These are phyloP conservation scores for Hermodice carunculata DNA, from an alignment of 2,888 invertebrate species.

Conservation along the genomic window DNA sequence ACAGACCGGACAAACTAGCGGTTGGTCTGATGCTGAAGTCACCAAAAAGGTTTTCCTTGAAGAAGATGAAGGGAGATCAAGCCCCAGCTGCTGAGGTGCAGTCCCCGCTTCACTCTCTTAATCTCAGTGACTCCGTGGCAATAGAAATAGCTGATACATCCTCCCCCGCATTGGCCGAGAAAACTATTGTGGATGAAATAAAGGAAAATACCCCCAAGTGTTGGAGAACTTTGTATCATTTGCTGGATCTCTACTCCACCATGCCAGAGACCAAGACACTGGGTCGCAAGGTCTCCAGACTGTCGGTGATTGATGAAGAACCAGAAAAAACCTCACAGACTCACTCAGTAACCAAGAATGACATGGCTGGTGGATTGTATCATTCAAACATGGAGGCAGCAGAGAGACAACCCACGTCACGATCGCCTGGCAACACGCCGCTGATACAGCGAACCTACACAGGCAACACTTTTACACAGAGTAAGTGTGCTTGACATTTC, in stretches of 20 bases:
- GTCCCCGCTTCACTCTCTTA: conserved; percentile 61
- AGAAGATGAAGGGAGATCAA: conserved; percentile 3
- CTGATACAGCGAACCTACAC: conserved; percentile 8
- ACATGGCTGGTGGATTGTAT: too few species aligned
- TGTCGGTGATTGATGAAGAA: conserved; percentile 70
- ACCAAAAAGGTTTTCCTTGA: conserved; percentile 19
- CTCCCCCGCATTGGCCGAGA: conserved; percentile 66
- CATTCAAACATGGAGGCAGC: not conserved
- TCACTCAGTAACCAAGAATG: conserved; percentile 21
- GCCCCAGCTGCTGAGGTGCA: conserved; percentile 29
- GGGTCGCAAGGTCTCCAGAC: conserved; percentile 73
- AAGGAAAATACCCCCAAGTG: conserved; percentile 80
- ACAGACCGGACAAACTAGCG: conserved; percentile 19
- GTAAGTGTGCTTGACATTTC: conserved; percentile 46
- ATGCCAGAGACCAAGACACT: conserved; percentile 96
- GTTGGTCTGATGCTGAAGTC: conserved; percentile 3
- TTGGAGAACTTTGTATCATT: conserved; percentile 94
- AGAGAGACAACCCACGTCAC: conserved; percentile 19
- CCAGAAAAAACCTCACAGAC: conserved; percentile 34
- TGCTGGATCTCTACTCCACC: conserved; percentile 92
- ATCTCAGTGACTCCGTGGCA: conserved; percentile 53
- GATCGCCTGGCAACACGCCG: not conserved
- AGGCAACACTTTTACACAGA: conserved; percentile 57
- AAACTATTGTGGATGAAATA: conserved; percentile 68
- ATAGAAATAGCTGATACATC: conserved; percentile 52